These are phyloP conservation scores for Dromiciops gliroides DNA, from an alignment of 2,113 vertebrate genomes.

Conservation along the genomic window DNA sequence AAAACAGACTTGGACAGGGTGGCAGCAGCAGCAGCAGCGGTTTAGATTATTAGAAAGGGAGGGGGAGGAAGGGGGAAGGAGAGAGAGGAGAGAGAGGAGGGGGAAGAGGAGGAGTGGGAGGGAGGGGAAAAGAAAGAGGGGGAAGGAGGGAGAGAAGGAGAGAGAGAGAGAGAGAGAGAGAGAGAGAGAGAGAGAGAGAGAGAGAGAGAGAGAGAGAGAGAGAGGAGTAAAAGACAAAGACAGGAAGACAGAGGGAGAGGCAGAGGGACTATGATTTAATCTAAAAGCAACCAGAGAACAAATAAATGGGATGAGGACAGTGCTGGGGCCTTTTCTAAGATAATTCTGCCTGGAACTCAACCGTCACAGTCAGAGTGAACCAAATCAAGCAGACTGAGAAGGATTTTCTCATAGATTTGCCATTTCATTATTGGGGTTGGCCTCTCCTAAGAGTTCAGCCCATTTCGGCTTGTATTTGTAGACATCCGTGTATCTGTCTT, in stretches of 20 bases:
- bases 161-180: too few relatives aligned
- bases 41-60: conserved; percentile 42
- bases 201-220: too few relatives aligned
- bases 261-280: neutral
- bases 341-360: neutral
- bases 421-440: neutral
- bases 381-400: neutral
- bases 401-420: neutral
- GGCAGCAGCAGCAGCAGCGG: conserved; percentile 42
- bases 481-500: neutral
- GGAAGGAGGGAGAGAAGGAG: too few relatives aligned
- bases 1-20: conserved; percentile 82
- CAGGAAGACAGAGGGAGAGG: neutral
- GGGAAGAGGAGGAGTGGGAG: neutral
- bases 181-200: too few relatives aligned
- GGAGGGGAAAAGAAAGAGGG: neutral
- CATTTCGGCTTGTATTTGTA: neutral
- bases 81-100: too few relatives aligned
- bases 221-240: too few relatives aligned
- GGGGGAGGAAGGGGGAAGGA: conserved; percentile 11
- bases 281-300: neutral
- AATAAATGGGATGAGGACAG: neutral
- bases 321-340: neutral
- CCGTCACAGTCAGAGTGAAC: neutral
- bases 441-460: neutral